Evolutionary conservation across 1,140 invertebrate genomes (phyloP).

Genomic region (Temnothorax longispinosus): DNA sequence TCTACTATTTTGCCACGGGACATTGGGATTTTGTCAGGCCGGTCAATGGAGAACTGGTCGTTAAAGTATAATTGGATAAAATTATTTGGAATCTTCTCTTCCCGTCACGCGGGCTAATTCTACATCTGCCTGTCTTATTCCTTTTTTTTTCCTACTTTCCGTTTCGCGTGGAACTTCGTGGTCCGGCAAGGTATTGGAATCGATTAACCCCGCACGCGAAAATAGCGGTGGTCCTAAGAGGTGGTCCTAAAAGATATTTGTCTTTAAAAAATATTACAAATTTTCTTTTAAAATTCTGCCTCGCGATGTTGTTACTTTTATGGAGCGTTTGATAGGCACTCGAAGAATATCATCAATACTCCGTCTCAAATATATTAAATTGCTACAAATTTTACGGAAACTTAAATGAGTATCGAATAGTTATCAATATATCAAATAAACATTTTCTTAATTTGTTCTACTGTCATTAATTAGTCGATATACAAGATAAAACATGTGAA

Average conservation of each 20-base stretch:
- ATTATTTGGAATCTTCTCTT: constrained; percentile 38
- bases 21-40: constrained; percentile 37
- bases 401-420: not conserved
- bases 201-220: constrained; percentile 14
- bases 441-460: not conserved
- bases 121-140: not conserved
- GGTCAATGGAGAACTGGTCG: constrained; percentile 41
- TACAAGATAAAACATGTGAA: not conserved
- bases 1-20: constrained; percentile 35
- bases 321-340: not conserved
- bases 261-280: not conserved
- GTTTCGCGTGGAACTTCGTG: not conserved
- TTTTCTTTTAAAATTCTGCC: not conserved
- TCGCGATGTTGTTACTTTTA: not conserved
- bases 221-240: constrained; percentile 13
- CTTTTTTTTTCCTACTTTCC: not conserved
- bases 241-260: not conserved
- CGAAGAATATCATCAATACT: not conserved
- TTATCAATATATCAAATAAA: not conserved
- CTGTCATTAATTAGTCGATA: not conserved
- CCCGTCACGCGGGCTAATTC: not conserved
- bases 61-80: constrained; percentile 60
- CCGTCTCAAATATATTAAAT: not conserved
- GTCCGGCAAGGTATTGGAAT: constrained; percentile 8
- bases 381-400: not conserved